These are phyloP conservation scores for Frankliniella fusca DNA, from an alignment of 2,888 invertebrate species.

Conservation along the genomic window DNA sequence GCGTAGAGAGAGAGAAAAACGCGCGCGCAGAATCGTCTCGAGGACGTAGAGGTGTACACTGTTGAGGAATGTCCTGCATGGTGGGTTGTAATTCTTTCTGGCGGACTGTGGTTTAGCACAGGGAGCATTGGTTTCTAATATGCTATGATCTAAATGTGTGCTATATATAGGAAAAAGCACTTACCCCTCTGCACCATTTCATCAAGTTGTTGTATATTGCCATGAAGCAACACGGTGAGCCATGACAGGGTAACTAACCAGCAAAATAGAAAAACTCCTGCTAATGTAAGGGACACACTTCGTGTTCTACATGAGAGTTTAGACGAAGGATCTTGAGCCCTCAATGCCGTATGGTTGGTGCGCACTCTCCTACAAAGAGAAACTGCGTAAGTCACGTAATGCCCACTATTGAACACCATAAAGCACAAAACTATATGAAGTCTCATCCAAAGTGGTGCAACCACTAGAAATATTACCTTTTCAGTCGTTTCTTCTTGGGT, in stretches of 20 bases:
- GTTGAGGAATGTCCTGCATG: no score
- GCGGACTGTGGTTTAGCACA: no score
- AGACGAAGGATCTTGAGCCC: background rate
- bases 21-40: no score
- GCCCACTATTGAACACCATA: no score
- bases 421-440: no score
- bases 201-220: background rate
- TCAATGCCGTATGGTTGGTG: background rate
- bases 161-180: background rate
- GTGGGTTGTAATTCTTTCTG: no score
- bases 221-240: background rate
- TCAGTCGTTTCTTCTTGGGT: constrained; percentile 19
- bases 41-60: no score
- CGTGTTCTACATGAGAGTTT: background rate
- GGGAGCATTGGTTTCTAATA: no score
- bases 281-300: background rate
- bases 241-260: background rate
- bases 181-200: background rate
- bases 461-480: background rate
- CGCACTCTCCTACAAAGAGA: background rate
- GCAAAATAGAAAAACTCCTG: constrained; percentile 11
- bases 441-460: background rate
- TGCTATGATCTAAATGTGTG: no score
- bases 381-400: background rate
- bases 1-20: no score